Percentiles rank a stretch among this genome's conserved stretches.
phyloP scores from a whole-genome alignment of 2,888 invertebrate species.

The Erebia palarica region DNA sequence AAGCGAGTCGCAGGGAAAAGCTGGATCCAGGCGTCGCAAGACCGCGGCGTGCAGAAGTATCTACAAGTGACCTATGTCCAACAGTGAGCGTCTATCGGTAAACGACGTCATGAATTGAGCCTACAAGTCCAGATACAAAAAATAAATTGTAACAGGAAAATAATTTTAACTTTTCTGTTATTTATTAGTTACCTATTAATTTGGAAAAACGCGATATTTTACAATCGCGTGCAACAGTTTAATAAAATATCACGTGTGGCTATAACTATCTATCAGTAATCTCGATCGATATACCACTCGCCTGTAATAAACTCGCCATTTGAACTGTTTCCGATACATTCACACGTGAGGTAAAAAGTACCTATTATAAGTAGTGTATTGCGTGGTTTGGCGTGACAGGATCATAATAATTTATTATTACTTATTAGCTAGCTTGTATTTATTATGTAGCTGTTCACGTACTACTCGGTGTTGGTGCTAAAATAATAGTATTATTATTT shows the following conservation, averaged over 20 bases:
- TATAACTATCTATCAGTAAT: not conserved
- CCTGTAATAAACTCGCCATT: slow-evolving; percentile 9
- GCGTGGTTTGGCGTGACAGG: slow-evolving; percentile 1
- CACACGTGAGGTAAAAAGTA: not conserved
- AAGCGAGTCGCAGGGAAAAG: no score
- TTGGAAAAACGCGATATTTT: slow-evolving; percentile 1
- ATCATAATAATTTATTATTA: not conserved
- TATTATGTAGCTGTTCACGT: not conserved
- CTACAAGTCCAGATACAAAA: no score
- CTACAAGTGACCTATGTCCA: no score
- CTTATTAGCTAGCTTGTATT: not conserved
- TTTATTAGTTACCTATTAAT: not conserved
- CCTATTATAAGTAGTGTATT: not conserved
- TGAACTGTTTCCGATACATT: slow-evolving; percentile 5
- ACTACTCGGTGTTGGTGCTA: no score
- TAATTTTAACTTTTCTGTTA: no score
- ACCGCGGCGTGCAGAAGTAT: no score
- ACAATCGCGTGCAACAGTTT: slow-evolving; percentile 13
- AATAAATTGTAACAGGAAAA: no score
- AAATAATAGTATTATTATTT: no score
- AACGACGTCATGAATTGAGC: no score
- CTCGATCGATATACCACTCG: slow-evolving; percentile 1
- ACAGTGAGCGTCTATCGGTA: no score
- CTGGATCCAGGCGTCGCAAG: no score
- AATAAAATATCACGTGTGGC: slow-evolving; percentile 5